Evolutionary conservation across 2,888 invertebrate genomes (phyloP).

Genomic region (Galeopsomyia nigrocyanea): DNA sequence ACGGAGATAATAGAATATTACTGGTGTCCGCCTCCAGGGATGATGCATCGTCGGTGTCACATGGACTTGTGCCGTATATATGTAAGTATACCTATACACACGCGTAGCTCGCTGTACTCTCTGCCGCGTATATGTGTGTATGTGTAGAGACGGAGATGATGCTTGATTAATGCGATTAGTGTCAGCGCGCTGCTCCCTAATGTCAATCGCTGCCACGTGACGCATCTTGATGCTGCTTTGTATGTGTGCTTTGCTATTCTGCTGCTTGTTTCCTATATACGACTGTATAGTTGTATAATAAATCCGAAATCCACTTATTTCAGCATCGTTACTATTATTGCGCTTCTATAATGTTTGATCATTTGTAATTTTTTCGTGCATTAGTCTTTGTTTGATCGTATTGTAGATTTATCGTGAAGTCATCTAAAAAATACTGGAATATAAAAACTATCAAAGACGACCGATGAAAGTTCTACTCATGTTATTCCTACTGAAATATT

Average conservation of each 20-base stretch:
- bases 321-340: no score
- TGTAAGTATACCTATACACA: background rate
- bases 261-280: no score
- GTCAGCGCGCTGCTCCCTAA: conserved; percentile 38
- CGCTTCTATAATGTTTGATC: no score
- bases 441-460: no score
- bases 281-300: conserved; percentile 4
- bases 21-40: conserved; percentile 34
- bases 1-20: conserved; percentile 49
- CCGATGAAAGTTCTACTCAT: no score
- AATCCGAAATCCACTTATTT: conserved; percentile 36
- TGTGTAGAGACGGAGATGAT: no score
- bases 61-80: conserved; percentile 13
- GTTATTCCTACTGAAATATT: no score
- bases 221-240: conserved; percentile 11
- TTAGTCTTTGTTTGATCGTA: no score
- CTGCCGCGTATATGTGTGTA: background rate
- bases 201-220: conserved; percentile 25
- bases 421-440: no score
- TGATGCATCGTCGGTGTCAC: conserved; percentile 47
- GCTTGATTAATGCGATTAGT: conserved; percentile 47
- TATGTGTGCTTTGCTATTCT: no score
- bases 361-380: no score
- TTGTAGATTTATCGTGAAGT: no score
- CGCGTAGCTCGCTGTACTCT: conserved; percentile 11